Evolutionary conservation across 2,797 vertebrate species (phyloP).

Genomic region (Florisuga fusca): DNA sequence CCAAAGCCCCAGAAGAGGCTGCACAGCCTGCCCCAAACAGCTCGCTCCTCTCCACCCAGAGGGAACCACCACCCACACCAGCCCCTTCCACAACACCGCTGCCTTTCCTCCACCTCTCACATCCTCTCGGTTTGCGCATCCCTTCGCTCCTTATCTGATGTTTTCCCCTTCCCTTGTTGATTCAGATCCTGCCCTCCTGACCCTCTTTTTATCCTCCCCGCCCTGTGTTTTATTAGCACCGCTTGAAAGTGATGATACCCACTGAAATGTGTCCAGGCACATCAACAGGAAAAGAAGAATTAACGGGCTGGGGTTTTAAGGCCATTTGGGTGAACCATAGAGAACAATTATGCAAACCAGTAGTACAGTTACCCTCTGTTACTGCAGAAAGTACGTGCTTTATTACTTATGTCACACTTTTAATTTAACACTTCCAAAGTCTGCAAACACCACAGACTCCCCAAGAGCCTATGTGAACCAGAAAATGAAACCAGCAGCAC

Average conservation of each 20-base stretch:
- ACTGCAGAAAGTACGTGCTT: background rate
- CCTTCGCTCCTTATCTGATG: background rate
- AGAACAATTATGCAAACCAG: background rate
- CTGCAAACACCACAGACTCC: background rate
- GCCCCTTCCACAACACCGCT: background rate
- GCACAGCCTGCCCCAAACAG: background rate
- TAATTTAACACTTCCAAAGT: background rate
- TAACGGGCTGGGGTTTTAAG: background rate
- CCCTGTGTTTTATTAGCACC: background rate
- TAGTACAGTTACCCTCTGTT: background rate
- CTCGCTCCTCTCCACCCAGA: background rate
- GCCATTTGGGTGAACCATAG: background rate
- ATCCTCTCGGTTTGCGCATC: background rate
- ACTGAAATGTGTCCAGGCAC: conserved; percentile 40
- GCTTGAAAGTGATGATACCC: conserved; percentile 13
- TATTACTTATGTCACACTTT: background rate
- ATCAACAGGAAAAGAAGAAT: conserved; percentile 47
- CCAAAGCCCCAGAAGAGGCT: background rate
- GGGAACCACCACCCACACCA: accelerated
- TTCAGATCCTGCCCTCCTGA: conserved; percentile 53
- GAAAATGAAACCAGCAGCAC: conserved; percentile 4
- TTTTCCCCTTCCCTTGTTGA: conserved; percentile 36
- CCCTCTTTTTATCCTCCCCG: conserved; percentile 23
- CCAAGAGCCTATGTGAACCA: background rate
- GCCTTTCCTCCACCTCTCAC: background rate